Evolutionary conservation across 2,888 invertebrate genomes (phyloP).

Genomic region (Cataglyphis altisquamis): DNA sequence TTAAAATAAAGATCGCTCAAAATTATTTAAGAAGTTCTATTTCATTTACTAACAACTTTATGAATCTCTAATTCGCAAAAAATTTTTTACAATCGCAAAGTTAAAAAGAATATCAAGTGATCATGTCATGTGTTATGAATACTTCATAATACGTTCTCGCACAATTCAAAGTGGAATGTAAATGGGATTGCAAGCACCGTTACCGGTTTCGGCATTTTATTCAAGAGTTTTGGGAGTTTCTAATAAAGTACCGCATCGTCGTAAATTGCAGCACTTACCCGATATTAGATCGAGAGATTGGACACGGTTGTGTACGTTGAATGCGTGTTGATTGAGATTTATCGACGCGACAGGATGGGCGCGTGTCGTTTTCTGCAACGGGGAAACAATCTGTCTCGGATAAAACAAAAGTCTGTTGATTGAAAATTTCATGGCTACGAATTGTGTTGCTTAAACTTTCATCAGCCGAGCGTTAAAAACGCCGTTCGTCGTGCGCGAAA

Average conservation of each 20-base stretch:
- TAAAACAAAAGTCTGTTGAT: constrained; percentile 52
- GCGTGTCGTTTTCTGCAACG: constrained; percentile 54
- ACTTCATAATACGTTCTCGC: background rate
- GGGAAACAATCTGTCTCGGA: constrained; percentile 52
- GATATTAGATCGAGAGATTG: constrained; percentile 56
- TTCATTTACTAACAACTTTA: background rate
- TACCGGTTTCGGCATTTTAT: constrained; percentile 15
- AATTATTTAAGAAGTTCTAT: background rate
- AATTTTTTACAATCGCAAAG: background rate
- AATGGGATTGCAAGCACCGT: background rate
- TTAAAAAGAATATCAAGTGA: background rate
- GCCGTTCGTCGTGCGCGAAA: constrained; percentile 19
- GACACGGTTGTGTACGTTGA: constrained; percentile 46
- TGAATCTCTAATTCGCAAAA: background rate
- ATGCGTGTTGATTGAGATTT: constrained; percentile 64
- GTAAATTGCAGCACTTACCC: constrained; percentile 64
- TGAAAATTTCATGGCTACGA: constrained; percentile 52
- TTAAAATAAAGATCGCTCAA: background rate
- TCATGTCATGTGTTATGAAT: background rate
- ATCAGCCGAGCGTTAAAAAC: constrained; percentile 39
- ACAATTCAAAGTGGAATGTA: background rate
- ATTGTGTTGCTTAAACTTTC: constrained; percentile 51
- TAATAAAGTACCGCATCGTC: constrained; percentile 43
- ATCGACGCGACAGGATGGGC: constrained; percentile 26
- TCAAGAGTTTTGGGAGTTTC: constrained; percentile 21